Evolutionary conservation across 2,113 vertebrate species (phyloP).

Genomic region (Solea senegalensis): DNA sequence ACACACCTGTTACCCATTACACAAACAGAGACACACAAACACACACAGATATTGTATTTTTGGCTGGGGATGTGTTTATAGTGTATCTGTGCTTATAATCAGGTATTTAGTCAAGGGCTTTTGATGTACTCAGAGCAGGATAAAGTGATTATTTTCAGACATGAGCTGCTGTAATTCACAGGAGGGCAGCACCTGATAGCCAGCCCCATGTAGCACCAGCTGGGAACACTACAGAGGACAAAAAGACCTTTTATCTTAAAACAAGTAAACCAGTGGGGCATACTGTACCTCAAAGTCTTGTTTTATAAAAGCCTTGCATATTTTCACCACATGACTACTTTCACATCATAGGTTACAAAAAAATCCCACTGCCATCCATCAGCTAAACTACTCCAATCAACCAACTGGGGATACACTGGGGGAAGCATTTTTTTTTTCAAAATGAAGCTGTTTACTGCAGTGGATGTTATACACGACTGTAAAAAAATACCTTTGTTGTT

Average conservation of each 20-base stretch:
- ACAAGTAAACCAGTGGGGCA: too few relatives aligned
- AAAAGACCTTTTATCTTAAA: not conserved
- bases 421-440: too few relatives aligned
- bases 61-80: constrained; percentile 44
- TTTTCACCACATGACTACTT: too few relatives aligned
- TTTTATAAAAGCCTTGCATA: too few relatives aligned
- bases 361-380: too few relatives aligned
- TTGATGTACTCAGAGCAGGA: constrained; percentile 33
- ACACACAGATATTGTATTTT: constrained; percentile 26
- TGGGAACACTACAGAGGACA: not conserved
- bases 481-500: constrained; percentile 90
- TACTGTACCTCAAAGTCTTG: too few relatives aligned
- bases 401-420: too few relatives aligned
- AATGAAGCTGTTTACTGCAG: too few relatives aligned
- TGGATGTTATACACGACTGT: too few relatives aligned
- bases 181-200: constrained; percentile 70
- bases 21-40: constrained; percentile 25
- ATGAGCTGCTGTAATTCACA: constrained; percentile 60
- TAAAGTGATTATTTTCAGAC: constrained; percentile 53
- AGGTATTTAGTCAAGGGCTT: constrained; percentile 55
- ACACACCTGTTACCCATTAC: constrained; percentile 54
- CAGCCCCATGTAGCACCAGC: constrained; percentile 16
- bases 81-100: constrained; percentile 55
- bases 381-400: too few relatives aligned
- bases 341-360: too few relatives aligned